A percentile compares a stretch with the other conserved stretches of the same genome.
Conservation (phyloP, 2,113 vertebrate genomes). For the Psittacula cyanocephala region DNA sequence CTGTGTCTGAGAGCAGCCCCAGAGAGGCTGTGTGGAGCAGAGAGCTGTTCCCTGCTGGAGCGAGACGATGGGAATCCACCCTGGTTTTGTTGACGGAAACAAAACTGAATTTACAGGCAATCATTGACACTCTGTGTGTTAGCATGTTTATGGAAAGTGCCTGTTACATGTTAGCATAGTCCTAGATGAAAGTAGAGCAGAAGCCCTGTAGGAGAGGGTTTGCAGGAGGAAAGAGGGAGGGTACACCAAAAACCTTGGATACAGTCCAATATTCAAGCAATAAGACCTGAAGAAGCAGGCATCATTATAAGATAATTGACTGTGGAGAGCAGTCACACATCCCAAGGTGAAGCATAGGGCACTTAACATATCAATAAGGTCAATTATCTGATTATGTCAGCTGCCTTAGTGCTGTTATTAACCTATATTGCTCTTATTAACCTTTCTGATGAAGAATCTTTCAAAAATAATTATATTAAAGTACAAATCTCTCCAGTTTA, state of each 20-base stretch:
- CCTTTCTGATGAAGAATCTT: conserved; percentile 79
- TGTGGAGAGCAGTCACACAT: conserved; percentile 51
- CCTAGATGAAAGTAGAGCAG: background rate
- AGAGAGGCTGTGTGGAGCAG: background rate
- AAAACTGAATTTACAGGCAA: background rate
- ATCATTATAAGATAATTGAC: conserved; percentile 67
- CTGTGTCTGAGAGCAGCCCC: background rate
- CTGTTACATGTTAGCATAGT: background rate
- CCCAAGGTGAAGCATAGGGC: conserved; percentile 69
- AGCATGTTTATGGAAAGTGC: background rate
- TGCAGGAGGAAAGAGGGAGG: background rate
- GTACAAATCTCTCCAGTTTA: conserved; percentile 69
- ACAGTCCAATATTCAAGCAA: background rate
- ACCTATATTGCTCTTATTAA: conserved; percentile 78
- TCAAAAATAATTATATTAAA: conserved; percentile 81
- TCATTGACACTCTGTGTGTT: background rate
- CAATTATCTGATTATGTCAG: conserved; percentile 71
- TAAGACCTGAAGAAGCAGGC: conserved; percentile 34
- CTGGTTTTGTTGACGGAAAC: background rate
- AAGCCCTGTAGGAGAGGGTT: background rate
- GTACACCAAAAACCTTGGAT: background rate
- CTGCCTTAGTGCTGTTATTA: conserved; percentile 69
- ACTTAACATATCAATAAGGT: conserved; percentile 77
- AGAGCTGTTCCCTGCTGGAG: background rate
- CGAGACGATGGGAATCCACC: background rate